Base-by-base conservation (phyloP, 1,140 invertebrate species). In the Aphelenchoides avenae region DNA sequence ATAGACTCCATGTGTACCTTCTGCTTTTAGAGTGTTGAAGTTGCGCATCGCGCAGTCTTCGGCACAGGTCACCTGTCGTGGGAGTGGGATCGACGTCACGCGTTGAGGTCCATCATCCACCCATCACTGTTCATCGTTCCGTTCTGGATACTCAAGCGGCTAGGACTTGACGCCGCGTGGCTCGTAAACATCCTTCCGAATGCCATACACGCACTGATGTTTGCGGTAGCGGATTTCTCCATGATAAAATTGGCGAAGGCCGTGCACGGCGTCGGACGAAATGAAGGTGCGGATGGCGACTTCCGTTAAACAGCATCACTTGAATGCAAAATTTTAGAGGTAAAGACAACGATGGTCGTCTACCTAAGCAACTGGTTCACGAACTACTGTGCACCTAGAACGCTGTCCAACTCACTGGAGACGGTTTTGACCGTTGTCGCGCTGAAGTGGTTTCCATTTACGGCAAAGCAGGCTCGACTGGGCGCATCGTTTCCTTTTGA, bases 341-440 rank as follows among this genome's bases (percentile, higher is more conserved):
- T 46, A 2, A 22, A 9, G 2, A 30, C 47, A 15, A 30, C 54
- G 5, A 13, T 54, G 2, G 11, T 31, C 0, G n/a, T 64, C 3
- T 66, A 66, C 27, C 48, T 53, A 20, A 51, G 34, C 22, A 64
- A 64, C 52, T 64, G 61, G 61, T 64, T 64, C 41, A 47, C 66
- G 46, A 33, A 57, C 18, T 64, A 64, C 46, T 64, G 61, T 42
- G 49, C 40, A 20, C 49, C 61, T 18, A 44, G 61, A 44, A 61
- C 60, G 2, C 41, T 64, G 29, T 60, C 61, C 9, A 64, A 66
- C 26, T 36, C 63, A 5, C 15, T 64, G 24, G 61, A 64, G 40
- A 39, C 34, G 30, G 60, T 29, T 13, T 49, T 64, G 24, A 49
- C 46, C 2, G 26, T 66, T 18, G 58, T 66, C 24, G 59, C 61